Evolutionary conservation across 2,888 invertebrate species (phyloP).

Genomic region (Lathronympha strigana): DNA sequence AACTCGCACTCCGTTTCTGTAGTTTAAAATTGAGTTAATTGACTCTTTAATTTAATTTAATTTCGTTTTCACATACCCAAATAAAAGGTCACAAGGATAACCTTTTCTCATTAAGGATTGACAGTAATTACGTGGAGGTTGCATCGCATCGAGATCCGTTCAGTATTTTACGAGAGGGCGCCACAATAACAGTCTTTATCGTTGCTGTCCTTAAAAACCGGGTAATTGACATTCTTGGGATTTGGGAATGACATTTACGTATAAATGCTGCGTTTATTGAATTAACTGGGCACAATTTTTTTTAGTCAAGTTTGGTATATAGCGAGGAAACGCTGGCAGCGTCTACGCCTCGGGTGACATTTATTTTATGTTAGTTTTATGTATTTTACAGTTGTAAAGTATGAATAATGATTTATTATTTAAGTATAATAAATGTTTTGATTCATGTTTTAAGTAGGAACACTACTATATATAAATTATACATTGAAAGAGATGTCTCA

Average conservation of each 20-base stretch:
- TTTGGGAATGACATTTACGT: not conserved
- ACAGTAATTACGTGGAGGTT: constrained; percentile 14
- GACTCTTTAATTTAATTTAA: not conserved
- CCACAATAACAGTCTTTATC: not conserved
- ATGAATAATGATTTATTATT: too few relatives aligned
- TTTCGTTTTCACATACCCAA: not conserved
- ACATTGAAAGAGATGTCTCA: too few relatives aligned
- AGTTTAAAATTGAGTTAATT: not conserved
- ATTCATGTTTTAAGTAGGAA: too few relatives aligned
- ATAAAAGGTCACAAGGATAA: constrained; percentile 26
- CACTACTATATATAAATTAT: too few relatives aligned
- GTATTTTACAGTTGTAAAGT: too few relatives aligned
- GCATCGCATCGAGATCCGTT: not conserved
- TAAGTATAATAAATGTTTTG: too few relatives aligned
- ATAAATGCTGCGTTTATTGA: not conserved
- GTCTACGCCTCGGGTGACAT: too few relatives aligned
- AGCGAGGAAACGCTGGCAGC: too few relatives aligned
- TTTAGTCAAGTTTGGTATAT: too few relatives aligned
- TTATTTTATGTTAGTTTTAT: too few relatives aligned
- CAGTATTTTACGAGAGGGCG: constrained; percentile 8
- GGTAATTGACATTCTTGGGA: constrained; percentile 16
- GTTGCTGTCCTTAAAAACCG: not conserved
- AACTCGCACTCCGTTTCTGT: not conserved
- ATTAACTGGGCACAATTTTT: not conserved
- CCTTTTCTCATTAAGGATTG: constrained; percentile 13